Evolutionary conservation across 2,797 vertebrate species (phyloP).

Genomic region (Alfaro cultratus): DNA sequence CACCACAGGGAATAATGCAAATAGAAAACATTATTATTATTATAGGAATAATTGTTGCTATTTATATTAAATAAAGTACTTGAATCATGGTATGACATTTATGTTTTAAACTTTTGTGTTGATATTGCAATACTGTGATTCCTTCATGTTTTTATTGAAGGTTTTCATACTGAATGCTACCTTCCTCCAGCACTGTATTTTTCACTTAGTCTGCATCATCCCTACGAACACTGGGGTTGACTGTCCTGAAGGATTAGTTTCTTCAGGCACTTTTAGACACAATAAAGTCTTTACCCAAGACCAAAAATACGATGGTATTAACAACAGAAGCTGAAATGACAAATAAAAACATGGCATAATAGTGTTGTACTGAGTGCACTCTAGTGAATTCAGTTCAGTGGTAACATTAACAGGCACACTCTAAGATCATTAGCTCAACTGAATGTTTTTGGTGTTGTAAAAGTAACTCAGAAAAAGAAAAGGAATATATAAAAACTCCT

Average conservation of each 20-base stretch:
- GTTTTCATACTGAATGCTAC: not conserved
- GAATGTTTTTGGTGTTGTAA: conserved; percentile 61
- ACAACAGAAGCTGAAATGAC: conserved; percentile 42
- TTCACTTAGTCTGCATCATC: conserved; percentile 28
- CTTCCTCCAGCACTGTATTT: conserved; percentile 22
- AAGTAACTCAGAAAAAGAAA: conserved; percentile 42
- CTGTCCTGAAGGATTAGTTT: conserved; percentile 53
- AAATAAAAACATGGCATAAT: conserved; percentile 27
- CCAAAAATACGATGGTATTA: conserved; percentile 27
- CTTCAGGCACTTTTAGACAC: conserved; percentile 71
- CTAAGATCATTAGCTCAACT: conserved; percentile 37
- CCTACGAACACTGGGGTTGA: conserved; percentile 19
- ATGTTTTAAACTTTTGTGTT: not conserved
- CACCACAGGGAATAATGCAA: not conserved
- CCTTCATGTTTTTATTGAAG: not conserved
- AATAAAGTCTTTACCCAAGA: conserved; percentile 40
- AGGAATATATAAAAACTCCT: conserved; percentile 52
- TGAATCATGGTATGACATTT: not conserved
- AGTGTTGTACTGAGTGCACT: conserved; percentile 31
- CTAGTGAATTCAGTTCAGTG: conserved; percentile 39
- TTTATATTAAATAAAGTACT: not conserved
- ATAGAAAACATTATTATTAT: not conserved
- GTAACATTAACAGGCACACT: conserved; percentile 34
- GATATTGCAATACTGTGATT: not conserved
- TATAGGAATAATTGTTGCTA: not conserved